phyloP scores from a whole-genome alignment of 1,140 invertebrate genomes.

The Atta colombica region DNA sequence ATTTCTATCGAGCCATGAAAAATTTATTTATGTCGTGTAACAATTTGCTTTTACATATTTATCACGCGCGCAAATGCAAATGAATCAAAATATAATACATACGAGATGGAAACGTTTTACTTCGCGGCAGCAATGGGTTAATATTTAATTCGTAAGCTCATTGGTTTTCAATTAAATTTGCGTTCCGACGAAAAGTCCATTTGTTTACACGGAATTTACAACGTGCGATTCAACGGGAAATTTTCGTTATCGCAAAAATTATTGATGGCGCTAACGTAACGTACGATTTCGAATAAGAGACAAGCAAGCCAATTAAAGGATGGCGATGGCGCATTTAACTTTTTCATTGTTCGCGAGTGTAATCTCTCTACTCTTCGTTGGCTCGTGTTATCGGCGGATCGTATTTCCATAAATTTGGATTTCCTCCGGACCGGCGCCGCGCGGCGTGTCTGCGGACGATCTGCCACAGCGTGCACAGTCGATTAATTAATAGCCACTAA shows the following conservation, averaged over 20 bases:
- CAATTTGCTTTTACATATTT: constrained; percentile 9
- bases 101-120: neutral
- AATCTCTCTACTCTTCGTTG: constrained; percentile 21
- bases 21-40: neutral
- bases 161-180: constrained; percentile 51
- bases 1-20: neutral
- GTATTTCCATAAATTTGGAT: constrained; percentile 57
- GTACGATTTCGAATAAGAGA: constrained; percentile 16
- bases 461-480: constrained; percentile 42
- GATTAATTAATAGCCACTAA: constrained; percentile 70
- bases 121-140: neutral
- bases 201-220: constrained; percentile 33
- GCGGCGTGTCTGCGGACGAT: neutral
- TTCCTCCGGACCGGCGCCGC: neutral
- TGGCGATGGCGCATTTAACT: constrained; percentile 21
- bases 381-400: constrained; percentile 6
- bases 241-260: constrained; percentile 13
- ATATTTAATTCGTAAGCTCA: constrained; percentile 57
- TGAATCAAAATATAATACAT: neutral
- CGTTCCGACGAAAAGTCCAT: constrained; percentile 9
- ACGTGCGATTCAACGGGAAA: constrained; percentile 1
- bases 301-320: constrained; percentile 2
- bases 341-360: constrained; percentile 26
- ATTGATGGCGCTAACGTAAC: neutral
- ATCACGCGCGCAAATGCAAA: neutral